These are phyloP conservation scores for Dreissena rostriformis DNA, from an alignment of 1,140 invertebrate genomes.

Conservation along the genomic window DNA sequence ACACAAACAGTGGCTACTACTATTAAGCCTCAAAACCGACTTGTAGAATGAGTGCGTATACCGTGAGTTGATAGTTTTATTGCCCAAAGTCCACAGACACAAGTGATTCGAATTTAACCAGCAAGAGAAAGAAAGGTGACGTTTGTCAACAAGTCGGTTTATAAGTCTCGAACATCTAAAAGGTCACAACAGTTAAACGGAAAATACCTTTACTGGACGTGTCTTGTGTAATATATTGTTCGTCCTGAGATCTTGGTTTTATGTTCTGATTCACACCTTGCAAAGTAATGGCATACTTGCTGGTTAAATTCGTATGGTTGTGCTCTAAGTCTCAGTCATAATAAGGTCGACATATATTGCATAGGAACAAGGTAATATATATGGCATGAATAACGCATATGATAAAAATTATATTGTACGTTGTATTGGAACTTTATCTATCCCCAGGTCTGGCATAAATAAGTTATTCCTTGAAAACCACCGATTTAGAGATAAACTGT, in stretches of 20 bases:
- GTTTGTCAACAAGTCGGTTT: conserved; percentile 39
- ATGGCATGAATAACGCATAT: not conserved
- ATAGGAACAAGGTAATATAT: not conserved
- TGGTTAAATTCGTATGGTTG: conserved; percentile 30
- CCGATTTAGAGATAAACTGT: too few relatives aligned
- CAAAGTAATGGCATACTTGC: conserved; percentile 33
- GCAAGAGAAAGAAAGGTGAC: conserved; percentile 3
- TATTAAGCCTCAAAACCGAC: not conserved
- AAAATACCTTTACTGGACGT: conserved; percentile 31
- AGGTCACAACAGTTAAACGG: not conserved
- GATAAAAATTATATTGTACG: not conserved
- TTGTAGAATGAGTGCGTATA: not conserved
- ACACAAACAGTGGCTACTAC: not conserved
- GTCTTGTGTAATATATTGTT: conserved; percentile 23
- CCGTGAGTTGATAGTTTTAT: not conserved
- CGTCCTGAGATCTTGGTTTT: conserved; percentile 17
- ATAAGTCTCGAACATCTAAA: conserved; percentile 4
- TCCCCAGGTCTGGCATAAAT: too few relatives aligned
- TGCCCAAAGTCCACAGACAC: not conserved
- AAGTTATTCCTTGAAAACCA: too few relatives aligned
- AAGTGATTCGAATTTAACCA: conserved; percentile 40
- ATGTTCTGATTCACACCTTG: conserved; percentile 31
- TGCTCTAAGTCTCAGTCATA: not conserved
- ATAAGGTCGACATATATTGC: not conserved
- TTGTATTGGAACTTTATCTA: too few relatives aligned